Conservation (phyloP, 2,113 vertebrate species). For the Mus pahari region DNA sequence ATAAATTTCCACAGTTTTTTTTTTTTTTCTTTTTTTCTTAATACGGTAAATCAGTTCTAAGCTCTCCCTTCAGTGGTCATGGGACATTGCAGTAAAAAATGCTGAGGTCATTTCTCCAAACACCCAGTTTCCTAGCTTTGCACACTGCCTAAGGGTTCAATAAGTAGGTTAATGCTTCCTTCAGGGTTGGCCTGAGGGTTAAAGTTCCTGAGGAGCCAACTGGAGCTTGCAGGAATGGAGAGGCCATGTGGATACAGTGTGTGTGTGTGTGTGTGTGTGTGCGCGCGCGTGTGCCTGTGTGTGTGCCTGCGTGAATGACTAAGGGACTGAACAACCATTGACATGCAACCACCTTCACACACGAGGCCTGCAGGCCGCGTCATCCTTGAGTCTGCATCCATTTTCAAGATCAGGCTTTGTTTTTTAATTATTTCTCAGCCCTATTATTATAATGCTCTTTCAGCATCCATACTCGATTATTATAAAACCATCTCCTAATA, state of each 20-base stretch:
- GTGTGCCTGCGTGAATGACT: not conserved
- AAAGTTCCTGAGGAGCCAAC: conserved; percentile 76
- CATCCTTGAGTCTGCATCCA: not conserved
- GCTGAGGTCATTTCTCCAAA: conserved; percentile 75
- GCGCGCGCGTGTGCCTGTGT: too few relatives aligned
- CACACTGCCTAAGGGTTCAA: conserved; percentile 78
- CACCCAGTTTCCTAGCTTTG: conserved; percentile 73
- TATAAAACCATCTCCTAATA: not conserved
- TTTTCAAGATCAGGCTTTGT: not conserved
- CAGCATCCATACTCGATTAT: not conserved
- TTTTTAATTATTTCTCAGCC: conserved; percentile 27
- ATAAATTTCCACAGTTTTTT: conserved; percentile 64
- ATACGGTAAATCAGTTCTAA: conserved; percentile 53
- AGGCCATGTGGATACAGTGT: conserved; percentile 25
- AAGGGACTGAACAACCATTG: not conserved
- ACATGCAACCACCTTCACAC: not conserved
- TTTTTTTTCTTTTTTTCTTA: not conserved
- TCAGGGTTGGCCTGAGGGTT: conserved; percentile 86
- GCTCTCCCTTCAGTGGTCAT: conserved; percentile 27
- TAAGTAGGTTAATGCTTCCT: conserved; percentile 88
- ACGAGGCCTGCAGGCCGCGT: conserved; percentile 45
- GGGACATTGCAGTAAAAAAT: conserved; percentile 52
- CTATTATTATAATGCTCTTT: conserved; percentile 40
- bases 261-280: too few relatives aligned
- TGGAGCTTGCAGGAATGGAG: conserved; percentile 26